Evolutionary conservation across 2,888 invertebrate species (phyloP).

Genomic region (Cyclophora albipunctata): DNA sequence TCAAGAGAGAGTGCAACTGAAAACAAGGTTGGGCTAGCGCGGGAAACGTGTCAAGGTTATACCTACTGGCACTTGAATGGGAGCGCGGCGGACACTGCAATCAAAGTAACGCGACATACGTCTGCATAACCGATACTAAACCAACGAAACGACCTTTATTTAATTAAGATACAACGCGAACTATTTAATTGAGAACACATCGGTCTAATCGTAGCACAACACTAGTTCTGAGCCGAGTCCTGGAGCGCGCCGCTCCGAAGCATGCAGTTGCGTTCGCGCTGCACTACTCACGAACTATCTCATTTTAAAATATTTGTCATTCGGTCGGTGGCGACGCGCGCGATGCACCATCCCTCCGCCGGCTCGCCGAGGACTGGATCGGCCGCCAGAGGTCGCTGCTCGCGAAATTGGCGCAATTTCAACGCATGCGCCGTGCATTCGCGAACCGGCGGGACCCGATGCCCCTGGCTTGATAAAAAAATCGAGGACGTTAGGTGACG

Average conservation of each 20-base stretch:
- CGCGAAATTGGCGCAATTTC: constrained; percentile 71
- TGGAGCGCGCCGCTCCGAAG: constrained; percentile 23
- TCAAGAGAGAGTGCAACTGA: constrained; percentile 64
- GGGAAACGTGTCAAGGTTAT: constrained; percentile 73
- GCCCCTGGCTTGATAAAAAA: constrained; percentile 66
- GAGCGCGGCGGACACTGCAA: constrained; percentile 52
- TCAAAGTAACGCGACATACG: constrained; percentile 32
- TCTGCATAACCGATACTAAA: constrained; percentile 26
- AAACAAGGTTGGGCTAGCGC: constrained; percentile 65
- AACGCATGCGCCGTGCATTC: constrained; percentile 62
- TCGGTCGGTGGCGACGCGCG: constrained; percentile 42
- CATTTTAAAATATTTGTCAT: constrained; percentile 63
- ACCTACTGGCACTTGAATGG: constrained; percentile 45
- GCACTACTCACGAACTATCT: constrained; percentile 53
- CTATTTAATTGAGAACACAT: constrained; percentile 24
- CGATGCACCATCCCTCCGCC: constrained; percentile 60
- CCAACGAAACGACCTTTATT: neutral
- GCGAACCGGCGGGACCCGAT: constrained; percentile 60
- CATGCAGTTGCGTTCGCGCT: constrained; percentile 28
- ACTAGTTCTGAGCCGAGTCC: constrained; percentile 28
- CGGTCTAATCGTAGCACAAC: constrained; percentile 39
- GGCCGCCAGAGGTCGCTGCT: constrained; percentile 66
- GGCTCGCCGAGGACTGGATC: constrained; percentile 53
- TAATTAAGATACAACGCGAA: constrained; percentile 7
- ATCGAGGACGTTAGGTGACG: constrained; percentile 73